phyloP scores from a whole-genome alignment of 2,113 vertebrate species.

The Carollia perspicillata region DNA sequence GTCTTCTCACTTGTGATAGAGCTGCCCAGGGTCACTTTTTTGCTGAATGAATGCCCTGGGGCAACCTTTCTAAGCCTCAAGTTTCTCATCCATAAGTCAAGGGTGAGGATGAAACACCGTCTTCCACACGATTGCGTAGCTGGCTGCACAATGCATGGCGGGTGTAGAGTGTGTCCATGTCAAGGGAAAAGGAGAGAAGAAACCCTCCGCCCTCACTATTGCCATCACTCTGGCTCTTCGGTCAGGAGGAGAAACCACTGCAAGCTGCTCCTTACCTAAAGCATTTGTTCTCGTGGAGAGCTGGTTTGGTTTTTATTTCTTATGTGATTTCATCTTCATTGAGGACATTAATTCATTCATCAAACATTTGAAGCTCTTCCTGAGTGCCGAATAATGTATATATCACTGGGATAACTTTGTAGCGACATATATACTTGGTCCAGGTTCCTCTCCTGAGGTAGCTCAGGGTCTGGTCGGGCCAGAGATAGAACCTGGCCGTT shows the following conservation, averaged over 20 bases:
- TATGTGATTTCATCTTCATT: not conserved
- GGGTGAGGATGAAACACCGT: not conserved
- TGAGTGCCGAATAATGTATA: not conserved
- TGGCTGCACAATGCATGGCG: accelerated
- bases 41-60: not conserved
- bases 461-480: not conserved
- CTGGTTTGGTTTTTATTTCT: not conserved
- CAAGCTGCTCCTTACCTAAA: not conserved
- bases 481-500: not conserved
- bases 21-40: not conserved
- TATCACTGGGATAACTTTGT: not conserved
- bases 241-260: not conserved
- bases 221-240: not conserved
- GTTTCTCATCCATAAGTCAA: not conserved
- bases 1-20: not conserved
- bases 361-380: not conserved
- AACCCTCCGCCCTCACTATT: not conserved
- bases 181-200: not conserved
- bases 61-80: not conserved
- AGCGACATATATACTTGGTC: not conserved
- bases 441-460: not conserved
- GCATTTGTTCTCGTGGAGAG: not conserved
- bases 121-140: accelerated
- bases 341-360: not conserved
- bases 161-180: not conserved